Evolutionary conservation across 1,140 invertebrate genomes (phyloP).

Genomic region (Drosophila eugracilis): DNA sequence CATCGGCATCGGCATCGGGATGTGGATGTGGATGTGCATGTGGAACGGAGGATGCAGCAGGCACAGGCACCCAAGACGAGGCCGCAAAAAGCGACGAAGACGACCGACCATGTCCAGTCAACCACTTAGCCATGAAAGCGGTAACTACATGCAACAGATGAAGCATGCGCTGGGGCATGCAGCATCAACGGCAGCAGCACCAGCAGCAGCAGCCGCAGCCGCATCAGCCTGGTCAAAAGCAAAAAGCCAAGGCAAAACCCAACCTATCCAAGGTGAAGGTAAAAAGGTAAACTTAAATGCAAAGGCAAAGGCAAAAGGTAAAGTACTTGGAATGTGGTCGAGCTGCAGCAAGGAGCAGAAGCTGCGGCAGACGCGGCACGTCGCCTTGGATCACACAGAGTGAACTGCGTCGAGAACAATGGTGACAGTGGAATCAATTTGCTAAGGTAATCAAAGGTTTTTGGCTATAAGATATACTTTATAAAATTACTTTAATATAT

Average conservation of each 20-base stretch:
- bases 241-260: slow-evolving; percentile 51
- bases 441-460: neutral
- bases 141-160: slow-evolving; percentile 82
- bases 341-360: slow-evolving; percentile 51
- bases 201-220: slow-evolving; percentile 41
- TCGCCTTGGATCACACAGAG: slow-evolving; percentile 75
- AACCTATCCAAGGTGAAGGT: slow-evolving; percentile 45
- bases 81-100: slow-evolving; percentile 28
- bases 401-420: slow-evolving; percentile 56
- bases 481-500: neutral
- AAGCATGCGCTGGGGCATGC: slow-evolving; percentile 78
- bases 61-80: slow-evolving; percentile 41
- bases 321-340: slow-evolving; percentile 72
- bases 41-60: slow-evolving; percentile 16
- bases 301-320: slow-evolving; percentile 66
- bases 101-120: slow-evolving; percentile 77
- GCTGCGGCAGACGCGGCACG: slow-evolving; percentile 55
- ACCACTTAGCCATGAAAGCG: slow-evolving; percentile 83
- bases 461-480: too few species aligned
- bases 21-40: slow-evolving; percentile 8
- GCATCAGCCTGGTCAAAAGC: slow-evolving; percentile 31
- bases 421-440: slow-evolving; percentile 22
- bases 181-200: slow-evolving; percentile 35
- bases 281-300: slow-evolving; percentile 52
- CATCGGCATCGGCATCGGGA: slow-evolving; percentile 13